Evolutionary conservation across 2,113 vertebrate species (phyloP).

Genomic region (Anoura caudifer): DNA sequence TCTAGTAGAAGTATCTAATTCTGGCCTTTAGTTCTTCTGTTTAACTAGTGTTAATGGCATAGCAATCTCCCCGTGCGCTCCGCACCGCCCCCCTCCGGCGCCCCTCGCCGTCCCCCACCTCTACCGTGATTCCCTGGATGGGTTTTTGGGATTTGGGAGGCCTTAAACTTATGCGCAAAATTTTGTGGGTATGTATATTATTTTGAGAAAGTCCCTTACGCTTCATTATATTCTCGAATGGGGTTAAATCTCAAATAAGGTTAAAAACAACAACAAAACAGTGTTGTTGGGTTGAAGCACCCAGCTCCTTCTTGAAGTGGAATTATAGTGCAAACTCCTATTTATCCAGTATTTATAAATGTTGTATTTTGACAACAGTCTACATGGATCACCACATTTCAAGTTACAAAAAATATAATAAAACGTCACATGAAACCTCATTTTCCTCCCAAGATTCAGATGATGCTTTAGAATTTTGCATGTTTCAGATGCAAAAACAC

Average conservation of each 20-base stretch:
- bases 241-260: not conserved
- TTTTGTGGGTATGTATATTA: not conserved
- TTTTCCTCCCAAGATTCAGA: slow-evolving; percentile 6
- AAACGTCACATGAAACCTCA: not conserved
- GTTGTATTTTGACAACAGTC: not conserved
- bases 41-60: not conserved
- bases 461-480: not conserved
- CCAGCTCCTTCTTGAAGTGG: not conserved
- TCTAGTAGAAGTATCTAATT: not conserved
- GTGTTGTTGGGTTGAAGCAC: not conserved
- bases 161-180: not conserved
- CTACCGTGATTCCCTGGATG: not conserved
- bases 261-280: not conserved
- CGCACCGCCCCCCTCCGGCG: too few relatives aligned
- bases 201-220: not conserved
- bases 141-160: not conserved
- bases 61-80: not conserved
- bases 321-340: not conserved
- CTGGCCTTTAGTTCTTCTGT: not conserved
- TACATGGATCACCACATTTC: not conserved
- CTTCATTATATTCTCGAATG: slow-evolving; percentile 7
- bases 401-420: not conserved
- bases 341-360: not conserved
- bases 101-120: too few relatives aligned
- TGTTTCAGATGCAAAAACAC: not conserved